Base-by-base conservation (phyloP, 2,113 vertebrate genomes). In the Monopterus albus region DNA sequence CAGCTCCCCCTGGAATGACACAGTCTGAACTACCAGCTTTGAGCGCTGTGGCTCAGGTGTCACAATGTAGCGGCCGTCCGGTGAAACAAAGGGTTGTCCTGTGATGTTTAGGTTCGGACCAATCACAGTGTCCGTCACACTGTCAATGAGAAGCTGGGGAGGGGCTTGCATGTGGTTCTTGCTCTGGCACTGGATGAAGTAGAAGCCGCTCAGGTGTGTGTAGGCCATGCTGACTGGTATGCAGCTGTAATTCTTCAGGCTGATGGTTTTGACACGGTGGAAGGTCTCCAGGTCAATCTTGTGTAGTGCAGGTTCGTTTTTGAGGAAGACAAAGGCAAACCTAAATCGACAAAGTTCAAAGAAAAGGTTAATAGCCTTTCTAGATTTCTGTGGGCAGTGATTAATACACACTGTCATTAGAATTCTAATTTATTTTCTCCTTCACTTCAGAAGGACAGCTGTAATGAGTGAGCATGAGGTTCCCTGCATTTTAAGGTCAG, bases 251-350 rank as follows among this genome's bases (percentile, higher is more conserved):
- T 90, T 92, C 45, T 79, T 87, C 47, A 99, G 91, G 88, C 65
- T 90, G 87, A 98, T 95, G 21, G 94, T 97, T 91, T 97, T 98
- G 72, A 99, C 68, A 8, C 70, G 91, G 47, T 89, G 91, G 88
- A 99, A 88, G 0, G 96, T 98, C 73, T 99, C 97, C 90, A 99
- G 94, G 91, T 99, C 97, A 0, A 99, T 95, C 83, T 99, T 99
- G 91, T 97, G 96, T 20, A 99, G 60, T 0, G 91, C 92, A 0
- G 92, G 75, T 28, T 92, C 94, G 0, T 94, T 94, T 63, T 63
- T 95, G 88, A 96, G 95, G 62, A 97, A 97, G 91, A 98, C 42
- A 75, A 99, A 98, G 83, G 97, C 97, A 25, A 97, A 99, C 91
- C 97, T 99, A 83, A 45, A 87, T 68, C 0, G 62, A 72, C 63